Conservation (phyloP, 2,797 vertebrate species). For the Platalea minor region DNA sequence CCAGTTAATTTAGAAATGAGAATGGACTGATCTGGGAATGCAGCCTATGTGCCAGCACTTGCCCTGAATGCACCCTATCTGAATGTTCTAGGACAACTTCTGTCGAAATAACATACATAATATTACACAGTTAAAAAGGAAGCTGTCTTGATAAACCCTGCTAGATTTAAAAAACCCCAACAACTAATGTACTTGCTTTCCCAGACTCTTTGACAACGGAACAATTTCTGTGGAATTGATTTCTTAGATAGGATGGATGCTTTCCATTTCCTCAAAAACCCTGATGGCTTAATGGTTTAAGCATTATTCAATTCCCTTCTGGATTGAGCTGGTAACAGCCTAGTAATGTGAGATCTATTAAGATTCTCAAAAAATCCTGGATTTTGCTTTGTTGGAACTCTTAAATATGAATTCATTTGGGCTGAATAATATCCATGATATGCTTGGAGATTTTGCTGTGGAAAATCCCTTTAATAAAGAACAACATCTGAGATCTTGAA, state of each 20-base stretch:
- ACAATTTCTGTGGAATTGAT: not conserved
- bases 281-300: not conserved
- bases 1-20: not conserved
- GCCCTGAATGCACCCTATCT: not conserved
- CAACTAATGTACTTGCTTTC: not conserved
- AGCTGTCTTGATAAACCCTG: not conserved
- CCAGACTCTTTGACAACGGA: slow-evolving; percentile 11
- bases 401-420: slow-evolving; percentile 7
- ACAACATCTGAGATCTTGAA: slow-evolving; percentile 28
- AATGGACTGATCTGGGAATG: not conserved
- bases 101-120: not conserved
- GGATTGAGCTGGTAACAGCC: not conserved
- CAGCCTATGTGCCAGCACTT: not conserved
- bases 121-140: not conserved
- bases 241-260: slow-evolving; percentile 45
- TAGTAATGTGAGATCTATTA: not conserved
- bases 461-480: slow-evolving; percentile 41
- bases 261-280: slow-evolving; percentile 47
- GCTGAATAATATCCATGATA: not conserved
- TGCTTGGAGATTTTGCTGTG: not conserved
- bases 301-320: slow-evolving; percentile 9
- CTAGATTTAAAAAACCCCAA: not conserved
- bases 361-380: not conserved
- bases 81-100: not conserved
- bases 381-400: slow-evolving; percentile 15